Base-by-base conservation (phyloP, 1,140 invertebrate genomes). In the Adelges cooleyi region DNA sequence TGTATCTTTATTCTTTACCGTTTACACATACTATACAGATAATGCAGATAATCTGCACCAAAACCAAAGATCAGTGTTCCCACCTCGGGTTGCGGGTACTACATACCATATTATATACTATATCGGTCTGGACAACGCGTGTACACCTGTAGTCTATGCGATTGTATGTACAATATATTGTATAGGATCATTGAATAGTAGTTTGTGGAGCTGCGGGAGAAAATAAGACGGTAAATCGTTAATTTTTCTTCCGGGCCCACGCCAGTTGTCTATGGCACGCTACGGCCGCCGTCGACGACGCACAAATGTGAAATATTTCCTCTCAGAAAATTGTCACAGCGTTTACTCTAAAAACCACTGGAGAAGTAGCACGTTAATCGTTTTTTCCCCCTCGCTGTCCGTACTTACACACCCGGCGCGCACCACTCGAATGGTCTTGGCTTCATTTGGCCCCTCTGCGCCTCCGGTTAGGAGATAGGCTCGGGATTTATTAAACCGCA, bases 401-500 rank as follows among this genome's bases (percentile, higher is more conserved):
- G 11, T 33, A 33, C 29, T 33, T 33, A 11, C 11, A 54, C n/a
- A 18, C n/a, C 9, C 40, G 22, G n/a, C n/a, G 10, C 8, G 11
- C 13, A 3, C 53, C 23, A 22, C 54, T 40, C 46, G 4, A 11
- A 59, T 22, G 17, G 40, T 44, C 29, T 36, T 46, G 10, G 42
- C 42, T 29, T 59, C 25, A 46, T 59, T 46, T 46, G 10, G 5
- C 29, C 11, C 11, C 5, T 33, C 29, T n/a, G 29, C 29, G 17
- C 25, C 42, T 2, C 10, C 40, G 4, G 10, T 46, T n/a, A n/a
- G n/a, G n/a, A 27, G 40, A 62, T 48, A 48, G 40, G 18, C 42
- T 22, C 23, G 25, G 25, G 42, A 48, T 62, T 62, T 62, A 62
- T 48, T 46, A 62, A 62, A 62, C 44, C 25, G 56, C 42, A 36